These are phyloP conservation scores for Paralichthys olivaceus DNA, from an alignment of 2,113 vertebrate genomes.

Conservation along the genomic window DNA sequence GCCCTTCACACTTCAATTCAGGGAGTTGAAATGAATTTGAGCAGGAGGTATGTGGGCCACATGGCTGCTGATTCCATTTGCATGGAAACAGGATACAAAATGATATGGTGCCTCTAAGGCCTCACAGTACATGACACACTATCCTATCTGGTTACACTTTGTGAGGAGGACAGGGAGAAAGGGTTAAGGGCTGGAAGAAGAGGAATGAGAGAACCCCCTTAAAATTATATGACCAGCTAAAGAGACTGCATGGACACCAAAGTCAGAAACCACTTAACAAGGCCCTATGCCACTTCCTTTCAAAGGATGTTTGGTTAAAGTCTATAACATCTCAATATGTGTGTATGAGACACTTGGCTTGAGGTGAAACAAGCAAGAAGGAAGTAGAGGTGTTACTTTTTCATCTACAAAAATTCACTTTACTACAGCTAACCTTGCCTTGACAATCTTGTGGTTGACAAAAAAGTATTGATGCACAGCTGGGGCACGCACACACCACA, in stretches of 20 bases:
- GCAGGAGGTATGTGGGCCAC: background rate
- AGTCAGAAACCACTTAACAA: too few relatives aligned
- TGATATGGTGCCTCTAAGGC: background rate
- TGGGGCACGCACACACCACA: slow-evolving; percentile 6
- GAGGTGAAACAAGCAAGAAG: background rate
- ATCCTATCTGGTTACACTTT: background rate
- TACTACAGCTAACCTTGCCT: background rate
- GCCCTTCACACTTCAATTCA: background rate
- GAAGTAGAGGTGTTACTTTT: background rate
- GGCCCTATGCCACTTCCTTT: too few relatives aligned
- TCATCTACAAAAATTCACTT: too few relatives aligned
- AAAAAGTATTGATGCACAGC: background rate
- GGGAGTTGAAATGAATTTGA: background rate
- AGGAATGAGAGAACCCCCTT: too few relatives aligned
- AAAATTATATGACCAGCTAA: background rate
- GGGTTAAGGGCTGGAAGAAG: background rate
- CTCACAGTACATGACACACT: background rate
- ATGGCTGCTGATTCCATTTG: background rate
- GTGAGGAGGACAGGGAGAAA: background rate
- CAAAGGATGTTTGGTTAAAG: too few relatives aligned
- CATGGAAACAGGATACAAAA: background rate
- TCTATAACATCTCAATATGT: too few relatives aligned
- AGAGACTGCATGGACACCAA: too few relatives aligned
- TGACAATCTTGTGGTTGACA: slow-evolving; percentile 11
- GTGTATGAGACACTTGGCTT: background rate